Evolutionary conservation across 2,113 vertebrate genomes (phyloP).

Genomic region (Chlorocebus sabaeus): DNA sequence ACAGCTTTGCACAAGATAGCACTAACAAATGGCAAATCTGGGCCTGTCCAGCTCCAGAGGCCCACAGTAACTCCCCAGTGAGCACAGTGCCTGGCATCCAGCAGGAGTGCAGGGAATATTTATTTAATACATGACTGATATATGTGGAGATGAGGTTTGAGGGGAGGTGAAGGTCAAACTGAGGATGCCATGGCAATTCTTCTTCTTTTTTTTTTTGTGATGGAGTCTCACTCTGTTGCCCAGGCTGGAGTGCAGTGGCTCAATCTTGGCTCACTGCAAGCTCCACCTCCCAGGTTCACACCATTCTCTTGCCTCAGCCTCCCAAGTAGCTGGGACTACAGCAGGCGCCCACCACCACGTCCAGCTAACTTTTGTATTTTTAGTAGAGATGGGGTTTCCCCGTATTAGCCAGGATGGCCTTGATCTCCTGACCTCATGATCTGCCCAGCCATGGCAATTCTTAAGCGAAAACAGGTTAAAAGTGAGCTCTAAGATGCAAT

Average conservation of each 20-base stretch:
- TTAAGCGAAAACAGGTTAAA: conserved; percentile 54
- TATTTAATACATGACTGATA: conserved; percentile 53
- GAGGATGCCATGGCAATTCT: conserved; percentile 13
- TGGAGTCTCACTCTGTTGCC: no score
- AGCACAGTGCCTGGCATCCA: neutral
- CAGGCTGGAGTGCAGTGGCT: no score
- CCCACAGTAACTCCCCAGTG: neutral
- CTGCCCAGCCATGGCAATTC: neutral
- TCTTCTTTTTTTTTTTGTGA: neutral
- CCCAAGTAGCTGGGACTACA: no score
- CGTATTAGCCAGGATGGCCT: no score
- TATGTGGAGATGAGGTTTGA: conserved; percentile 37
- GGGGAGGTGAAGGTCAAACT: conserved; percentile 40
- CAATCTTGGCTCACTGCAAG: no score
- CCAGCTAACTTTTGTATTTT: no score
- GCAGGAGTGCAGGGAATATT: conserved; percentile 13
- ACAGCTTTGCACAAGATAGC: neutral
- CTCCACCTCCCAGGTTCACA: no score
- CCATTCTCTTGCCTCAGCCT: no score
- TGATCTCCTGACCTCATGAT: no score
- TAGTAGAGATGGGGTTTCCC: no score
- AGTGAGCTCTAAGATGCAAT: conserved; percentile 29
- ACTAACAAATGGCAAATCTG: neutral
- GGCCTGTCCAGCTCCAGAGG: neutral
- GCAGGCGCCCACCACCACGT: no score